Base-by-base conservation (phyloP, 2,888 invertebrate genomes). In the Acrocyrtus sp. region DNA sequence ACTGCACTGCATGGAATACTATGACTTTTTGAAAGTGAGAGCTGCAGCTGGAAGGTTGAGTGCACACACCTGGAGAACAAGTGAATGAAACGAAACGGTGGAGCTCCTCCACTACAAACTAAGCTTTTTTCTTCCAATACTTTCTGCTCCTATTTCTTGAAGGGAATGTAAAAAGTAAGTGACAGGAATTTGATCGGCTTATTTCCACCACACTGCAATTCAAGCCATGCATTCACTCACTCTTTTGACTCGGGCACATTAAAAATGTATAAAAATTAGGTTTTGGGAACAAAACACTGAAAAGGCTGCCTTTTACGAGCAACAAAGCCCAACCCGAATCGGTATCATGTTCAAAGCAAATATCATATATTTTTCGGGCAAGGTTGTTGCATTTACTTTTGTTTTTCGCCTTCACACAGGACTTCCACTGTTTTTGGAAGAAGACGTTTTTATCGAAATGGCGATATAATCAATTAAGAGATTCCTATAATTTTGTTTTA, bases 271-370 rank as follows among this genome's bases (percentile, higher is more conserved):
- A n/a, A n/a, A n/a, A n/a, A n/a, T 3, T 66, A 48, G 66, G 66
- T 66, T 66, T 66, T 57, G 47, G 41, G 66, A 57, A 26, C 66
- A 57, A 57, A 39, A 17, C 41, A 22, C 41, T 50, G 27, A 27
- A 54, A 39, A 63, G 21, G 39, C 21, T 56, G 34, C 19, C 21
- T 24, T 21, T 21, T 29, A 63, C 1, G 10, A 56, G 22, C 57
- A 57, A 57, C 57, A 57, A 57, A 57, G 56, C 56, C 15, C 17
- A 22, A 10, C 56, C 47, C 56, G 41, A 57, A 57, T 50, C 57
- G 48, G 29, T 39, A 29, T 54, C 50, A 48, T 63, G 43, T 19
- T 43, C 45, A 63, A 60, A 60, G 22, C 50, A 24, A 21, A 24
- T n/a, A 12, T n/a, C 53, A 19, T 2, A 53, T 41, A n/a, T 34